phyloP scores from a whole-genome alignment of 2,888 invertebrate genomes.

The Drosophila subquinaria region DNA sequence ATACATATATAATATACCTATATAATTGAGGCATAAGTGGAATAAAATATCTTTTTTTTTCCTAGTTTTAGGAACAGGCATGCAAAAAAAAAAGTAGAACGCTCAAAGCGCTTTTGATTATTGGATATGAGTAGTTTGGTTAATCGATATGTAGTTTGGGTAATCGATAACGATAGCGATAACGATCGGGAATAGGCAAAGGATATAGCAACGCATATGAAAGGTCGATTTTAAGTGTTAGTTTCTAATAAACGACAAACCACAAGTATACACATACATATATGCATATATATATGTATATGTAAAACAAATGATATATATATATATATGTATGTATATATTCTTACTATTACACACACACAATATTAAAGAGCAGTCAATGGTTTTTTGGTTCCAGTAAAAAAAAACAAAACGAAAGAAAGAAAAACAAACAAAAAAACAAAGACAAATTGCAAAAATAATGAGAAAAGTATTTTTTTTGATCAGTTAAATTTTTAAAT shows the following conservation, averaged over 20 bases:
- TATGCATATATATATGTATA: neutral
- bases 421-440: constrained; percentile 4
- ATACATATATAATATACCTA: constrained; percentile 45
- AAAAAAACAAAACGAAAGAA: constrained; percentile 10
- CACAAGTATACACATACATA: constrained; percentile 34
- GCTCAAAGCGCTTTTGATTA: constrained; percentile 78
- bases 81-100: constrained; percentile 60
- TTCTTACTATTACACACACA: constrained; percentile 63
- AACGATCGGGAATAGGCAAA: constrained; percentile 47
- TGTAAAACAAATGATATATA: constrained; percentile 23
- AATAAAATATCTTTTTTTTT: constrained; percentile 59
- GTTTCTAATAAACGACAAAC: constrained; percentile 61
- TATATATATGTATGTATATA: constrained; percentile 19
- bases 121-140: constrained; percentile 43
- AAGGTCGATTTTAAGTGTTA: constrained; percentile 75
- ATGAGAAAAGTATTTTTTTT: constrained; percentile 27
- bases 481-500: constrained; percentile 27
- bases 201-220: constrained; percentile 80
- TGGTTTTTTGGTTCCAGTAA: constrained; percentile 76
- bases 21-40: constrained; percentile 34
- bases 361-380: constrained; percentile 72
- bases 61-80: constrained; percentile 57
- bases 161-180: constrained; percentile 18
- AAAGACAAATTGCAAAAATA: constrained; percentile 27
- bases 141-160: constrained; percentile 19